phyloP scores from a whole-genome alignment of 2,888 invertebrate genomes.

The Luperina testacea region DNA sequence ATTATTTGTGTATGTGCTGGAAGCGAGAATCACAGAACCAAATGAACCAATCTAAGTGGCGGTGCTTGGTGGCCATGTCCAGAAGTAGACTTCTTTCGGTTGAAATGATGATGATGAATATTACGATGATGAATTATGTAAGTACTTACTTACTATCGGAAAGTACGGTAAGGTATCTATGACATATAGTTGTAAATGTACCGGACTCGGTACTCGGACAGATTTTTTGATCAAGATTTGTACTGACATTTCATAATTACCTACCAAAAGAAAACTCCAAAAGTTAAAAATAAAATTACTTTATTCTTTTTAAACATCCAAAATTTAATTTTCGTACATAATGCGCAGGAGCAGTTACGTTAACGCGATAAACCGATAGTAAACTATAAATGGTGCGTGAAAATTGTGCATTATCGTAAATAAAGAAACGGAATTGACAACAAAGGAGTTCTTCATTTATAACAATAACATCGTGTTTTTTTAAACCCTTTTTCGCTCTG shows the following conservation, averaged over 20 bases:
- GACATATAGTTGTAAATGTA: neutral
- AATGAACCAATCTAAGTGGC: neutral
- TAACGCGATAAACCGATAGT: slow-evolving; percentile 73
- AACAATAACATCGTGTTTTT: slow-evolving; percentile 74
- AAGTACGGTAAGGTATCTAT: neutral
- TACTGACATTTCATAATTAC: neutral
- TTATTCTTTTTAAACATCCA: neutral
- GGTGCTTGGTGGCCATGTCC: neutral
- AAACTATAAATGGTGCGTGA: slow-evolving; percentile 81
- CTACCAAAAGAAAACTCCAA: neutral
- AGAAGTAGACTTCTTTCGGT: neutral
- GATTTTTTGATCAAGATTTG: neutral
- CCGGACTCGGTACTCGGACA: too few species aligned
- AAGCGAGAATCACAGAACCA: neutral
- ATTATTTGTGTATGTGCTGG: neutral
- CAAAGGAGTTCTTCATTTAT: slow-evolving; percentile 72
- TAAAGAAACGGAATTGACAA: slow-evolving; percentile 75
- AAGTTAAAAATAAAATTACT: neutral
- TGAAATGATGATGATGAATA: neutral
- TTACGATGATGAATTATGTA: neutral
- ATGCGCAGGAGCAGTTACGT: slow-evolving; percentile 48
- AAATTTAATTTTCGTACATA: slow-evolving; percentile 45
- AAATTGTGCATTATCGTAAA: slow-evolving; percentile 84
- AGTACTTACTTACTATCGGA: too few species aligned
- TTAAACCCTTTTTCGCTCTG: slow-evolving; percentile 74